Percentiles rank a stretch among this genome's conserved stretches.
Evolutionary conservation across 2,888 invertebrate species (phyloP).

Genomic region (Eilema caniola): DNA sequence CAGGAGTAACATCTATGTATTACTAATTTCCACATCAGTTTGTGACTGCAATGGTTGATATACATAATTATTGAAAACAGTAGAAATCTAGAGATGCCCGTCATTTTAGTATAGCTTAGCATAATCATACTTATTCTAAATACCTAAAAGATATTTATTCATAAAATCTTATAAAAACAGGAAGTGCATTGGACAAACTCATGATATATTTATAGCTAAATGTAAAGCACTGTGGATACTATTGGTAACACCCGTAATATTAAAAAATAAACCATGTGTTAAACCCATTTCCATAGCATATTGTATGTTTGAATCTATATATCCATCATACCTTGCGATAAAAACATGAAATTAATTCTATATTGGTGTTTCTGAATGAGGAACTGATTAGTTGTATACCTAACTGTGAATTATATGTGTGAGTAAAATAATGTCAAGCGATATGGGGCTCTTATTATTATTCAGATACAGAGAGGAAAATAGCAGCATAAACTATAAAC

Average conservation of each 20-base stretch:
- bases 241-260: not conserved
- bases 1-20: no score
- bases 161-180: not conserved
- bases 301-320: not conserved
- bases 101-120: not conserved
- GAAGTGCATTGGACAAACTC: no score
- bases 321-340: not conserved
- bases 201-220: no score
- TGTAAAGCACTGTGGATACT: not conserved
- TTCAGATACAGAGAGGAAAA: conserved; percentile 48
- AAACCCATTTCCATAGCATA: no score
- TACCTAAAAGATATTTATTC: not conserved
- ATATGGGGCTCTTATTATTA: conserved; percentile 41
- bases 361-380: conserved; percentile 30
- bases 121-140: no score
- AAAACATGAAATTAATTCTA: not conserved
- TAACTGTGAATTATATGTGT: conserved; percentile 20
- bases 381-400: conserved; percentile 37
- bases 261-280: no score
- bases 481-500: conserved; percentile 33
- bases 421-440: conserved; percentile 31
- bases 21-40: no score
- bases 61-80: not conserved
- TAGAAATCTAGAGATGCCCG: not conserved
- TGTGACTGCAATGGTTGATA: no score